These are phyloP conservation scores for Hippopotamyrus pictus DNA, from an alignment of 2,797 vertebrate genomes.

Conservation along the genomic window DNA sequence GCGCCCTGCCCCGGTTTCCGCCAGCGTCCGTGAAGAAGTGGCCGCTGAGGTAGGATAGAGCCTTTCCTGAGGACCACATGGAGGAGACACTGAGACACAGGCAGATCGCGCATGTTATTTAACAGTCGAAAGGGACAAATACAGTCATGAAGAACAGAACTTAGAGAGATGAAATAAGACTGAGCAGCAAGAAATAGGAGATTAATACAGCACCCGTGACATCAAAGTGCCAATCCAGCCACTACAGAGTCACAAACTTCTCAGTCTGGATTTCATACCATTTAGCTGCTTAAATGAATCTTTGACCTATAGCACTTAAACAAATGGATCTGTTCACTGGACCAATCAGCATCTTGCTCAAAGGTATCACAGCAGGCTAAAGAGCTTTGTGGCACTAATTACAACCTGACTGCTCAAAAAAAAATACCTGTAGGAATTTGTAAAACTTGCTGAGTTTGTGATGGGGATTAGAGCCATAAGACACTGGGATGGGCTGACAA, in stretches of 20 bases:
- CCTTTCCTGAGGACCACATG: conserved; percentile 53
- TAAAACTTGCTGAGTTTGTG: neutral
- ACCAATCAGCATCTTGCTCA: neutral
- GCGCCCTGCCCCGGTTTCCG: conserved; percentile 63
- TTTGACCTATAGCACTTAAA: neutral
- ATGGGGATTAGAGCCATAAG: neutral
- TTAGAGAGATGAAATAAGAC: neutral
- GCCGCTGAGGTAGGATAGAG: conserved; percentile 64
- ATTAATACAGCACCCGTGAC: neutral
- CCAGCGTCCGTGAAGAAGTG: conserved; percentile 69
- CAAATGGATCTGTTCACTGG: neutral
- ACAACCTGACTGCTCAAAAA: neutral
- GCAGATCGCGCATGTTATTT: neutral
- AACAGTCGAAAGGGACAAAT: neutral
- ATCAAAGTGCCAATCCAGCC: neutral
- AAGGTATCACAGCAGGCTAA: neutral
- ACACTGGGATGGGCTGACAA: neutral
- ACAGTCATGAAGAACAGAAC: neutral
- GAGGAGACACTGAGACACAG: neutral
- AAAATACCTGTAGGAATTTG: neutral
- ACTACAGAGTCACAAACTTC: neutral
- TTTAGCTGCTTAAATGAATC: neutral
- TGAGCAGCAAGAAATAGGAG: neutral
- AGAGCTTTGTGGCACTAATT: neutral
- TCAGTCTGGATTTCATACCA: neutral